A percentile compares a stretch with the other conserved stretches of the same genome.
Evolutionary conservation across 1,140 invertebrate species (phyloP).

Genomic region (Aphis craccivora): DNA sequence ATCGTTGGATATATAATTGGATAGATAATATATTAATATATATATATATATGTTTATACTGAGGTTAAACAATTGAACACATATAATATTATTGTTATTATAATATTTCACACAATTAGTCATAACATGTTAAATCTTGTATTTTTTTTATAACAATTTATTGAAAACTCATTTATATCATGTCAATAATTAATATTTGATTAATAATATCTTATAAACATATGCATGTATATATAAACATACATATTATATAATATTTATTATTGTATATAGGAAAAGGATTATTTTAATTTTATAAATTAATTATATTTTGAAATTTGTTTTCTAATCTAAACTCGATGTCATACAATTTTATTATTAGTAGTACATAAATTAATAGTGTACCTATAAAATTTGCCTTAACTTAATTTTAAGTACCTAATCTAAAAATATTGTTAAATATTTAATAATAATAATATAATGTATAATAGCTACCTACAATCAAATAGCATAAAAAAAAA

Average conservation of each 20-base stretch:
- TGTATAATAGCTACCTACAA: background rate
- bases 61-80: conserved; percentile 24
- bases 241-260: conserved; percentile 5
- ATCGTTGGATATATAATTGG: background rate
- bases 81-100: conserved; percentile 30
- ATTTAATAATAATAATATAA: conserved; percentile 34
- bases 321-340: conserved; percentile 17
- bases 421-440: conserved; percentile 43
- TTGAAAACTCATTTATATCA: background rate
- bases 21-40: conserved; percentile 1
- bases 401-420: conserved; percentile 40
- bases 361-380: background rate
- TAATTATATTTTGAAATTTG: background rate
- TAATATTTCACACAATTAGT: conserved; percentile 12
- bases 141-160: conserved; percentile 24
- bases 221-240: background rate
- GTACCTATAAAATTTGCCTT: background rate
- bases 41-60: background rate
- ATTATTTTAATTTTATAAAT: conserved; percentile 23
- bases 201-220: conserved; percentile 27
- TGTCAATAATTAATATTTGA: conserved; percentile 13
- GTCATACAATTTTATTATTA: conserved; percentile 14
- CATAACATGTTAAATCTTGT: background rate
- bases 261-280: background rate
- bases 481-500: conserved; percentile 33